Evolutionary conservation across 2,888 invertebrate species (phyloP).

Genomic region (Cerastis rubricosa): DNA sequence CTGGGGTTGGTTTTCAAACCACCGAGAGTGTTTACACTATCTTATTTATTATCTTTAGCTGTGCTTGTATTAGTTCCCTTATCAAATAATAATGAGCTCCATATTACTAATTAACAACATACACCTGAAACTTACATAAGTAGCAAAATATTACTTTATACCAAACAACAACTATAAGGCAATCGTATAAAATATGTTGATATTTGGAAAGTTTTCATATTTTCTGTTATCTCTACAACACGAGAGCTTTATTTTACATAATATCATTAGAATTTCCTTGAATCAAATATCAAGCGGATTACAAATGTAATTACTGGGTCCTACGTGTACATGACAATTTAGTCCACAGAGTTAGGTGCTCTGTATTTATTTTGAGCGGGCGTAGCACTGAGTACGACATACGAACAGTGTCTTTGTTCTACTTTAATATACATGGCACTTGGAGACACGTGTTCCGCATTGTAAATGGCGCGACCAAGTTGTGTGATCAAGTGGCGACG

Average conservation of each 20-base stretch:
- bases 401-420: constrained; percentile 59
- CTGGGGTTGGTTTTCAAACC: constrained; percentile 31
- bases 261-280: constrained; percentile 15
- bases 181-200: neutral
- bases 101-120: constrained; percentile 12
- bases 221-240: neutral
- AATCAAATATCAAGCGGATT: constrained; percentile 37
- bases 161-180: neutral
- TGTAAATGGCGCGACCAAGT: constrained; percentile 77
- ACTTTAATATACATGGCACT: constrained; percentile 66
- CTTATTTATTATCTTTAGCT: constrained; percentile 45
- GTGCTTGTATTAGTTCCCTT: constrained; percentile 13
- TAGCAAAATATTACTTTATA: neutral
- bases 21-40: constrained; percentile 36
- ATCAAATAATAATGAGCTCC: constrained; percentile 30
- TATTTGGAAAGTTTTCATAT: neutral
- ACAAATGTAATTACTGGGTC: constrained; percentile 39
- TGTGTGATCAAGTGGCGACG: constrained; percentile 75
- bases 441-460: constrained; percentile 84
- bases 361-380: constrained; percentile 55
- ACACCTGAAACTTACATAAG: constrained; percentile 20
- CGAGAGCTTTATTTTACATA: constrained; percentile 17
- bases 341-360: constrained; percentile 35
- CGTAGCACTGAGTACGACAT: constrained; percentile 41
- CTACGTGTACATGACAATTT: constrained; percentile 37